Percentiles rank a stretch among this genome's conserved stretches.
Conservation (phyloP, 2,113 vertebrate genomes). For the Seriola aureovittata region DNA sequence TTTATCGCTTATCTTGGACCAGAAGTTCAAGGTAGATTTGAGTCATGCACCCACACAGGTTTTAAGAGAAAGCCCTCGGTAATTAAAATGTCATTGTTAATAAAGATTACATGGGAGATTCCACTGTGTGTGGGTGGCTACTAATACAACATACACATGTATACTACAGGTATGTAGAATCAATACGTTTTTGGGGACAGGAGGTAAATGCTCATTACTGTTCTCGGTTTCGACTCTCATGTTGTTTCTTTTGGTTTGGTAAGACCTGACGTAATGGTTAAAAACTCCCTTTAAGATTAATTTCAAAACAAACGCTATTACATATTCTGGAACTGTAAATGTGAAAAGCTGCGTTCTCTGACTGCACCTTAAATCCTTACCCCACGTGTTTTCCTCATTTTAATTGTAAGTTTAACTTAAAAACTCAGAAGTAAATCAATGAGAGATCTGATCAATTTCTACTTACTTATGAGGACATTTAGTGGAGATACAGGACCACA, state of each 20-base stretch:
- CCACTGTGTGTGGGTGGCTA: constrained; percentile 20
- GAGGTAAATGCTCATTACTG: constrained; percentile 16
- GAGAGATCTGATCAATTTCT: neutral
- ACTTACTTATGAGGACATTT: neutral
- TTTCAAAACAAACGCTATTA: constrained; percentile 16
- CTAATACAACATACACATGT: neutral
- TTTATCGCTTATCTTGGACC: neutral
- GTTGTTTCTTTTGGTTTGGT: constrained; percentile 7
- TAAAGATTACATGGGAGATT: constrained; percentile 28
- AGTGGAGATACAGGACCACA: no score
- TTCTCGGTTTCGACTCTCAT: constrained; percentile 26
- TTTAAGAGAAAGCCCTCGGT: neutral
- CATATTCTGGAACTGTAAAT: neutral
- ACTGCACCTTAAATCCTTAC: neutral
- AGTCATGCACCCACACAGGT: neutral
- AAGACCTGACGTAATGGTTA: constrained; percentile 9
- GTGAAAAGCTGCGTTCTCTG: neutral
- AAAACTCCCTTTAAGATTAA: neutral
- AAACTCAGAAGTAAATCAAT: neutral
- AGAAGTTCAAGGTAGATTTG: neutral
- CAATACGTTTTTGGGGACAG: neutral
- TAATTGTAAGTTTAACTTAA: neutral
- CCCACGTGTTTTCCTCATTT: neutral
- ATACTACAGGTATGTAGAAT: neutral
- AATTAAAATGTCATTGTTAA: neutral